Evolutionary conservation across 2,797 vertebrate genomes (phyloP).

Genomic region (Champsocephalus gunnari): DNA sequence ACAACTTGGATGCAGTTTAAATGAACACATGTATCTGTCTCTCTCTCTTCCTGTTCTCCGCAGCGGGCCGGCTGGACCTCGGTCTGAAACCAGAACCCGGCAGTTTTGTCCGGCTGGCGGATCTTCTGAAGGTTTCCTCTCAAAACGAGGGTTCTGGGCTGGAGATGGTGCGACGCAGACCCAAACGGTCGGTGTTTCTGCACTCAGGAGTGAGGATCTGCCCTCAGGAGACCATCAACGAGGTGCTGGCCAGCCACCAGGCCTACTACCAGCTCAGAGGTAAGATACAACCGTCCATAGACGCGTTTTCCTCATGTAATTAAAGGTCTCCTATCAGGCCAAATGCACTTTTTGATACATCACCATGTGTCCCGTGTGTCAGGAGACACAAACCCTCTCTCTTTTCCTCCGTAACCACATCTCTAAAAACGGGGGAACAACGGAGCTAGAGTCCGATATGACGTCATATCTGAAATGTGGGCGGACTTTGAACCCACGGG

Average conservation of each 20-base stretch:
- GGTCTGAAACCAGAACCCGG: slow-evolving; percentile 58
- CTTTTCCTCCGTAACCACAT: too few species aligned
- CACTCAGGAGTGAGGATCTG: slow-evolving; percentile 90
- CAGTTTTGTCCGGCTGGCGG: slow-evolving; percentile 60
- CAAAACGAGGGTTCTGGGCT: slow-evolving; percentile 72
- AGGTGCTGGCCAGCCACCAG: slow-evolving; percentile 90
- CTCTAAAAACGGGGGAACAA: too few species aligned
- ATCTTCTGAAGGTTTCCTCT: slow-evolving; percentile 75
- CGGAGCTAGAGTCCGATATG: too few species aligned
- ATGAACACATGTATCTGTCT: too few species aligned
- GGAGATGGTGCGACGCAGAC: slow-evolving; percentile 80
- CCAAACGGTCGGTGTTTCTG: slow-evolving; percentile 89
- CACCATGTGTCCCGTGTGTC: too few species aligned
- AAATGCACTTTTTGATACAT: too few species aligned
- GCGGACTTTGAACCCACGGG: too few species aligned
- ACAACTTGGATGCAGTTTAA: too few species aligned
- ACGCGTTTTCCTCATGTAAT: too few species aligned
- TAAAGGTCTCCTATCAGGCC: too few species aligned
- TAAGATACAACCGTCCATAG: slow-evolving; percentile 27
- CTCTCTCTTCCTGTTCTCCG: slow-evolving; percentile 44
- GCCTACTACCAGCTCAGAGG: slow-evolving; percentile 92
- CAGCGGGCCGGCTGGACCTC: slow-evolving; percentile 52
- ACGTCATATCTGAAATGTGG: too few species aligned
- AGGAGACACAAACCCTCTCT: too few species aligned
- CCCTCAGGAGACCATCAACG: slow-evolving; percentile 88